phyloP scores from a whole-genome alignment of 2,113 vertebrate species.

The Pseudopodoces humilis region DNA sequence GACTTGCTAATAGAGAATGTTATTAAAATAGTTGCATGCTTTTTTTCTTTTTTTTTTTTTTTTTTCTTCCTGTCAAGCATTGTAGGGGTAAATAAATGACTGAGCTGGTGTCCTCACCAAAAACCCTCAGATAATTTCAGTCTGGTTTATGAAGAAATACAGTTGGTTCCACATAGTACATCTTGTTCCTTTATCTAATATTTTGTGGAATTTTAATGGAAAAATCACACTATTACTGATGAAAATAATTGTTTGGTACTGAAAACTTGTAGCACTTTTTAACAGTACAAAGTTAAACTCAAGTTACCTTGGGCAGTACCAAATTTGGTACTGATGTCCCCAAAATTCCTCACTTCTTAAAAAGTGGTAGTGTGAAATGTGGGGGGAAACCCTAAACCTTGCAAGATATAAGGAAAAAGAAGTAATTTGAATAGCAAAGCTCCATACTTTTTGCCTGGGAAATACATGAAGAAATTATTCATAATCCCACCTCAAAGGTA shows the following conservation, averaged over 20 bases:
- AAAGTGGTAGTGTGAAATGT: background rate
- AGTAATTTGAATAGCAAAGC: background rate
- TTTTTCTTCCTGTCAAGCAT: background rate
- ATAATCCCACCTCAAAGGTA: background rate
- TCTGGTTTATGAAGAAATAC: background rate
- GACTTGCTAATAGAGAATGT: background rate
- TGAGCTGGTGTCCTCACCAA: background rate
- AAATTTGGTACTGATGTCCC: background rate
- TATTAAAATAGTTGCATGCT: background rate
- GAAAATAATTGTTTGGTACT: background rate
- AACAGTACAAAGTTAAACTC: background rate
- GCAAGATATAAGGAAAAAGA: background rate
- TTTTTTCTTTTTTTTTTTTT: too few relatives aligned
- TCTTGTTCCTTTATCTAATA: background rate
- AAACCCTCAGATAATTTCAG: background rate
- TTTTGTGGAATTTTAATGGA: background rate
- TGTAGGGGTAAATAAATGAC: background rate
- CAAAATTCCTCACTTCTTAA: background rate
- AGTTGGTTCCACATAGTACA: background rate
- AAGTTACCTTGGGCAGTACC: background rate
- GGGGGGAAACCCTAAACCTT: rapidly evolving
- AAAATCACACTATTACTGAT: background rate
- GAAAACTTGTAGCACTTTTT: background rate
- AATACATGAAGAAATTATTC: background rate
- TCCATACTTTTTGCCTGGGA: background rate